Conservation (phyloP, 2,797 vertebrate species). For the Anas flavirostris region DNA sequence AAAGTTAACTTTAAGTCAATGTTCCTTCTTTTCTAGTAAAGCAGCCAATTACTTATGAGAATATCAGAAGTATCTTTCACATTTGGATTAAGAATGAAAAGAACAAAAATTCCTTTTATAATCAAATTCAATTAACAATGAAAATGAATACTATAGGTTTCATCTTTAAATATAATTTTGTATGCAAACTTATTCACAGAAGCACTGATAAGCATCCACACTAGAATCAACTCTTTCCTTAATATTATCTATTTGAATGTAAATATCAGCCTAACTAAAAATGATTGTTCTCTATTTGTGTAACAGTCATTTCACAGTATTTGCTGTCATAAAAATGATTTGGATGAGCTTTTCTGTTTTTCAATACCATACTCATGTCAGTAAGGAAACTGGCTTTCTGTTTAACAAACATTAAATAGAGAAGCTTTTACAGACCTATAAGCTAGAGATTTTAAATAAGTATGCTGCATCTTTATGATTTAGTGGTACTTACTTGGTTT, state of each 20-base stretch:
- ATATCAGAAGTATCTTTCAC: not conserved
- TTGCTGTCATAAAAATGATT: constrained; percentile 12
- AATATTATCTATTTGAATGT: not conserved
- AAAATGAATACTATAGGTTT: not conserved
- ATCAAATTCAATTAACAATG: not conserved
- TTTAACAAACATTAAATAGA: constrained; percentile 50
- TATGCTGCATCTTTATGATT: not conserved
- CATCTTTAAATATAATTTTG: not conserved
- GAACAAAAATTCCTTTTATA: not conserved
- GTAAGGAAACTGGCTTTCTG: constrained; percentile 48
- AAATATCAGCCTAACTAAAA: constrained; percentile 41
- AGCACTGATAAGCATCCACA: constrained; percentile 9
- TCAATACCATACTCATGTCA: not conserved
- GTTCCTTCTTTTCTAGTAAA: not conserved
- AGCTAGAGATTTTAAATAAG: constrained; percentile 50
- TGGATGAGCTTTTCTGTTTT: constrained; percentile 5
- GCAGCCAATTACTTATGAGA: not conserved
- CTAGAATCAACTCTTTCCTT: constrained; percentile 36
- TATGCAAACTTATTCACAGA: constrained; percentile 35
- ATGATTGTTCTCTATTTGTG: not conserved
- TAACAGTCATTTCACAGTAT: constrained; percentile 23
- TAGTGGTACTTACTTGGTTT: constrained; percentile 82
- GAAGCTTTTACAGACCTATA: constrained; percentile 53
- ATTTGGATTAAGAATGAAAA: constrained; percentile 6
- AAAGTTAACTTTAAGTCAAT: not conserved